Conservation (phyloP, 2,888 invertebrate genomes). For the Standfussiana lucernea region DNA sequence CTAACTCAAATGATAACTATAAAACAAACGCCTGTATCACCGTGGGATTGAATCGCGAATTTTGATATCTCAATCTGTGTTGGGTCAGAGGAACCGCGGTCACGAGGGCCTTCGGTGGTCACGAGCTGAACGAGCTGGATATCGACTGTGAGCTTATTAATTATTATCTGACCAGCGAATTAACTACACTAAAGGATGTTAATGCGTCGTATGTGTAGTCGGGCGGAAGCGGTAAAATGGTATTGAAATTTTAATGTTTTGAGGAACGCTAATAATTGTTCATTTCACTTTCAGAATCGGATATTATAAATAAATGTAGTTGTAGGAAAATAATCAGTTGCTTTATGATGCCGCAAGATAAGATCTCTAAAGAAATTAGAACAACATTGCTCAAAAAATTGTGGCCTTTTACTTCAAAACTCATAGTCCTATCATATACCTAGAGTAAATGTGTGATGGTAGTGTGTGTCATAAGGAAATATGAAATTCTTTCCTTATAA, state of each 20-base stretch:
- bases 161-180: slow-evolving; percentile 80
- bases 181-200: slow-evolving; percentile 83
- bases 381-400: not conserved
- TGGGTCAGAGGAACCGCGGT: slow-evolving; percentile 89
- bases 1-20: slow-evolving; percentile 79
- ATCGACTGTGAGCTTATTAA: slow-evolving; percentile 78
- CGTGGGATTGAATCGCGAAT: slow-evolving; percentile 86
- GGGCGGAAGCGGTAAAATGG: not conserved
- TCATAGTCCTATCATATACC: not conserved
- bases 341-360: not conserved
- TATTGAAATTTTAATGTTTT: not conserved
- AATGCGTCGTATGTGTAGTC: slow-evolving; percentile 65
- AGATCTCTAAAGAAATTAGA: not conserved
- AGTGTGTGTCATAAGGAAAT: not conserved
- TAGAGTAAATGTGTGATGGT: not conserved
- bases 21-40: slow-evolving; percentile 83
- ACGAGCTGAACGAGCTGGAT: slow-evolving; percentile 83
- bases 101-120: slow-evolving; percentile 90
- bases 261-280: not conserved
- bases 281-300: not conserved
- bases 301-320: not conserved
- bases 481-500: fast-evolving
- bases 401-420: not conserved
- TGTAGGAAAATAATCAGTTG: not conserved
- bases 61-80: slow-evolving; percentile 90